A percentile compares a stretch with the other conserved stretches of the same genome.
Evolutionary conservation across 2,113 vertebrate species (phyloP).

Genomic region (Vidua macroura): DNA sequence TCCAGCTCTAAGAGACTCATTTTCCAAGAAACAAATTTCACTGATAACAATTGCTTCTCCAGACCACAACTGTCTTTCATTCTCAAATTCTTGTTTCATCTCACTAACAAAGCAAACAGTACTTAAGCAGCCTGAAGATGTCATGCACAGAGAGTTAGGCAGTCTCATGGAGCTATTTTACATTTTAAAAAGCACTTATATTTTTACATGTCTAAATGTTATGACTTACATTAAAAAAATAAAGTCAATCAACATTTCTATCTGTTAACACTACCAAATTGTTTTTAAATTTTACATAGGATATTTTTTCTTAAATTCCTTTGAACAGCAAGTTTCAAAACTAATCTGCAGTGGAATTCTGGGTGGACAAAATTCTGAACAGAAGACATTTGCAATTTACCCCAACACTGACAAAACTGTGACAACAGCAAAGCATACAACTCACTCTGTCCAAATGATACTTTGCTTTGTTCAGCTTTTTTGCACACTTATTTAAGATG

Average conservation of each 20-base stretch:
- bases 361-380: not conserved
- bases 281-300: not conserved
- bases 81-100: not conserved
- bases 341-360: not conserved
- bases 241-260: constrained; percentile 3
- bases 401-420: not conserved
- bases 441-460: not conserved
- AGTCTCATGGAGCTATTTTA: constrained; percentile 5
- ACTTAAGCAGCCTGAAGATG: not conserved
- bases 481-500: not conserved
- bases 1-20: not conserved
- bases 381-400: not conserved
- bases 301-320: not conserved
- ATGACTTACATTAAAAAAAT: constrained; percentile 6
- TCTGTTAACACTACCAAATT: not conserved
- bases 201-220: constrained; percentile 20
- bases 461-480: not conserved
- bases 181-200: constrained; percentile 1
- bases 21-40: not conserved
- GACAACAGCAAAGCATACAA: not conserved
- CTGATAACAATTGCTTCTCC: not conserved
- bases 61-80: not conserved
- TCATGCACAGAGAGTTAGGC: not conserved
- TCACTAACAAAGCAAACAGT: not conserved
- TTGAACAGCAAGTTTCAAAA: not conserved